These are phyloP conservation scores for Drosophila kuntzei DNA, from an alignment of 2,888 invertebrate genomes.

Conservation along the genomic window DNA sequence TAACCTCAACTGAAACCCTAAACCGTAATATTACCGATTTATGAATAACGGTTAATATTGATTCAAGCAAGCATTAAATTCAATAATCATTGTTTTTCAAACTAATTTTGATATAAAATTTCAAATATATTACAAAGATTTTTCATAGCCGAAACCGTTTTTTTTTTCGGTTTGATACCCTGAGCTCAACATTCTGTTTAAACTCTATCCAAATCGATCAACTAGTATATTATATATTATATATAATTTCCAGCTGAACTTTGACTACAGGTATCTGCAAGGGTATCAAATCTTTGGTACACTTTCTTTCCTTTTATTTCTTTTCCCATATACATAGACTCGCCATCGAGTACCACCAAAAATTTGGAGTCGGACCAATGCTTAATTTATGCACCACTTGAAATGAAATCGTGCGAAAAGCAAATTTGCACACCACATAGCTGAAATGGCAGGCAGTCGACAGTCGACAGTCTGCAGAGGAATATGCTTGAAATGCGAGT, in stretches of 20 bases:
- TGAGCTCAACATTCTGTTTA: too few species aligned
- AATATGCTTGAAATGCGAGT: conserved; percentile 6
- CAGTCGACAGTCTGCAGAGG: not conserved
- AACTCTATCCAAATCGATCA: too few species aligned
- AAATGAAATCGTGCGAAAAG: conserved; percentile 75
- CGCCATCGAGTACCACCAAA: conserved; percentile 23
- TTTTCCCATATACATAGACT: not conserved
- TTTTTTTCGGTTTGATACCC: too few species aligned
- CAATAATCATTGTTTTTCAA: too few species aligned
- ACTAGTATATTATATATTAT: too few species aligned
- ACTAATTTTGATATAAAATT: too few species aligned
- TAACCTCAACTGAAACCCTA: too few species aligned
- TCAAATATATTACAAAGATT: too few species aligned
- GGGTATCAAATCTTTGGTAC: not conserved
- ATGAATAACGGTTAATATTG: too few species aligned
- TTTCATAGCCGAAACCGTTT: too few species aligned
- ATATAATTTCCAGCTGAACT: not conserved
- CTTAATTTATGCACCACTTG: conserved; percentile 71
- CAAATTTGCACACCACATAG: conserved; percentile 65
- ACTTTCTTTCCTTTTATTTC: not conserved
- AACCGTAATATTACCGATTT: too few species aligned
- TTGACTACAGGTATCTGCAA: not conserved
- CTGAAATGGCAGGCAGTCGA: conserved; percentile 24
- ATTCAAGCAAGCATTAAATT: too few species aligned
- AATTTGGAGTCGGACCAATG: conserved; percentile 49